phyloP scores from a whole-genome alignment of 1,140 invertebrate species.

The Achroia grisella region DNA sequence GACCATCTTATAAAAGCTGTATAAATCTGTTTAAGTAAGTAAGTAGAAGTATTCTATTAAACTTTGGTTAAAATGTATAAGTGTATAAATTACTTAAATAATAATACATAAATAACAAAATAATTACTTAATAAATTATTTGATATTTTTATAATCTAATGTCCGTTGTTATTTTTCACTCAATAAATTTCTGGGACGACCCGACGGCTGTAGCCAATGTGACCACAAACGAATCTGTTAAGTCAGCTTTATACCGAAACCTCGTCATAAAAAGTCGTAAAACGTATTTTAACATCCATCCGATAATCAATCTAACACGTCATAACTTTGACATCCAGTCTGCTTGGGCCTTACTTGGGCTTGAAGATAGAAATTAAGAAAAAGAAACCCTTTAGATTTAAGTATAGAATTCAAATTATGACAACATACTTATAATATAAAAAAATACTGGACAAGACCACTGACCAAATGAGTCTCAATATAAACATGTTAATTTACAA shows the following conservation, averaged over 20 bases:
- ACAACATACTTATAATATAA: slow-evolving; percentile 11
- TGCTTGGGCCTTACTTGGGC: slow-evolving; percentile 42
- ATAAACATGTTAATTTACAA: slow-evolving; percentile 70
- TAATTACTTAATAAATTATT: too few relatives aligned
- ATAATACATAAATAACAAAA: too few relatives aligned
- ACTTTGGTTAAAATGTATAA: too few relatives aligned
- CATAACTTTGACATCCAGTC: slow-evolving; percentile 72
- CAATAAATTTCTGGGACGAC: slow-evolving; percentile 4
- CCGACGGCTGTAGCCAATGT: slow-evolving; percentile 22
- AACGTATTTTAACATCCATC: slow-evolving; percentile 74
- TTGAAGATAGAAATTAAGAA: slow-evolving; percentile 12
- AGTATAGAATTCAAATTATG: slow-evolving; percentile 17
- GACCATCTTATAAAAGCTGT: too few relatives aligned
- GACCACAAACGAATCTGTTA: slow-evolving; percentile 56
- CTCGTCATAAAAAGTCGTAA: slow-evolving; percentile 66
- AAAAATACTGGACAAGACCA: slow-evolving; percentile 47
- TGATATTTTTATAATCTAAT: too few relatives aligned
- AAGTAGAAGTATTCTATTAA: too few relatives aligned
- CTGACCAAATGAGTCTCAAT: slow-evolving; percentile 61
- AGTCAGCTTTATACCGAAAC: slow-evolving; percentile 48
- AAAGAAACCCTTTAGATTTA: slow-evolving; percentile 15
- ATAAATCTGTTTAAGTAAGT: too few relatives aligned
- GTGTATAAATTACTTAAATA: too few relatives aligned
- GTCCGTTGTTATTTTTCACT: slow-evolving; percentile 5
- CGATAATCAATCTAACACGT: slow-evolving; percentile 75